phyloP scores from a whole-genome alignment of 2,113 vertebrate species.

The Megaceryle torquata region DNA sequence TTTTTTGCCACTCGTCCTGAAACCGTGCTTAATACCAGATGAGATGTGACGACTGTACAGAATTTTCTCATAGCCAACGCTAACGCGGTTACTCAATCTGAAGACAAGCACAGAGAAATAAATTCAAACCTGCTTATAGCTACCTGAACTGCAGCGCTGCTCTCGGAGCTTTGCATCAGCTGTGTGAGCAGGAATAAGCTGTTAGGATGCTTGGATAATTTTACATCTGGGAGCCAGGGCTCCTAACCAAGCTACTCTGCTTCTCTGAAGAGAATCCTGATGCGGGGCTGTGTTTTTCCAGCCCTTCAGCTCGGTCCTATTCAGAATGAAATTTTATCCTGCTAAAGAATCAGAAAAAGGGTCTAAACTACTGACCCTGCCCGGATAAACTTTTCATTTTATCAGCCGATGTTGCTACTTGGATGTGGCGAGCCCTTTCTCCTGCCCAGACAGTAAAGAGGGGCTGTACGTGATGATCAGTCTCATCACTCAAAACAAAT shows the following conservation, averaged over 20 bases:
- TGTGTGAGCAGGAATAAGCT: background rate
- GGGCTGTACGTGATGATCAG: background rate
- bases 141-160: background rate
- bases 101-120: background rate
- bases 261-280: background rate
- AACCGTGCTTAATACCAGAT: background rate
- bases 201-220: background rate
- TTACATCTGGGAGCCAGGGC: background rate
- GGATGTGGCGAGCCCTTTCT: background rate
- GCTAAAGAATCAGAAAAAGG: background rate
- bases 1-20: background rate
- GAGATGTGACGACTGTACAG: background rate
- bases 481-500: background rate
- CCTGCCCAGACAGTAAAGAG: background rate
- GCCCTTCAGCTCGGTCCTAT: background rate
- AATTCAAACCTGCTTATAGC: background rate
- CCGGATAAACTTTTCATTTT: background rate
- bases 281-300: background rate
- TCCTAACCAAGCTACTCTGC: background rate
- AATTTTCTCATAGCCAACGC: background rate
- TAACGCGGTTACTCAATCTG: background rate
- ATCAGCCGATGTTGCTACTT: background rate
- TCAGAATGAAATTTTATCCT: background rate
- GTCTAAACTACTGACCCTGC: background rate
- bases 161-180: background rate